Conservation (phyloP, 2,113 vertebrate genomes). For the Promerops cafer region DNA sequence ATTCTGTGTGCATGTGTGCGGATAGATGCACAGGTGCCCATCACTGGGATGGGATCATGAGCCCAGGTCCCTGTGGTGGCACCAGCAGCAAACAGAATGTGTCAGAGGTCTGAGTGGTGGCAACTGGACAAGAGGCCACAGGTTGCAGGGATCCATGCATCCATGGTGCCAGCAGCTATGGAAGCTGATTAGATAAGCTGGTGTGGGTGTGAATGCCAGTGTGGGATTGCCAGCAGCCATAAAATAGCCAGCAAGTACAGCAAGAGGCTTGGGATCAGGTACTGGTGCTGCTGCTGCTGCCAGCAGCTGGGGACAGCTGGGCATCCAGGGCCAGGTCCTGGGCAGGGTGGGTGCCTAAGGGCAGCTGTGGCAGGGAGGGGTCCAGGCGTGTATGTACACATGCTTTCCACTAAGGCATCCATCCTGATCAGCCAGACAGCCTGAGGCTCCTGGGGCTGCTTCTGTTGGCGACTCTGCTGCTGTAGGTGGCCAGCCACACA, state of each 20-base stretch:
- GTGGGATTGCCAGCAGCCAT: neutral
- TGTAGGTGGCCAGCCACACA: rapidly evolving
- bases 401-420: neutral
- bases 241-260: neutral
- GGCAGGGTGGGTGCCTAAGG: neutral
- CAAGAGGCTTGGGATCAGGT: neutral
- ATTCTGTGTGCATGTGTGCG: neutral
- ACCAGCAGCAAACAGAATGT: neutral
- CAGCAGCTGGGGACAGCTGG: neutral
- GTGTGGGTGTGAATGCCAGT: no score
- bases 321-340: neutral
- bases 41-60: neutral
- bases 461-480: neutral
- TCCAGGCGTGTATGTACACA: rapidly evolving
- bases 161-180: neutral
- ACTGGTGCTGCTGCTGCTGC: neutral
- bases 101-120: neutral
- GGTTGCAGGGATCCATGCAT: neutral
- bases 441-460: neutral
- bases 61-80: neutral
- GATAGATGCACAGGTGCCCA: rapidly evolving
- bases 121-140: neutral
- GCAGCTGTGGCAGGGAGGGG: neutral
- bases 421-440: neutral
- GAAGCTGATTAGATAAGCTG: neutral